Evolutionary conservation across 2,888 invertebrate species (phyloP).

Genomic region (Hyles lineata): DNA sequence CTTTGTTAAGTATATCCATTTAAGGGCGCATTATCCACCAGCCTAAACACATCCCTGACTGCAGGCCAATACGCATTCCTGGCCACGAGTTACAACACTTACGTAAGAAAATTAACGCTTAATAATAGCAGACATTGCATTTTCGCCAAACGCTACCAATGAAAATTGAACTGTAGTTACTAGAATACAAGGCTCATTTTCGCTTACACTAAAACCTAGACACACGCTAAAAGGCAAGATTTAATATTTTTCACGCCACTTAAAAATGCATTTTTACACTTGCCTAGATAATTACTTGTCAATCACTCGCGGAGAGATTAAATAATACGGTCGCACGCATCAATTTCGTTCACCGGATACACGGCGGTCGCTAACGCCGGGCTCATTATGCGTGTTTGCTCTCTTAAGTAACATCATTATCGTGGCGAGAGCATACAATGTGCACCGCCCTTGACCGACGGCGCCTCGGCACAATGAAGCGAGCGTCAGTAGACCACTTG

Average conservation of each 20-base stretch:
- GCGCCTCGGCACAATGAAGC: slow-evolving; percentile 16
- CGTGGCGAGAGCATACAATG: slow-evolving; percentile 35
- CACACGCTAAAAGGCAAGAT: neutral
- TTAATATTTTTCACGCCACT: slow-evolving; percentile 23
- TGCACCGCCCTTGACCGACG: slow-evolving; percentile 37
- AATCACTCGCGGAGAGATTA: slow-evolving; percentile 28
- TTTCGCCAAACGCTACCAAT: neutral
- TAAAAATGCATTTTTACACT: slow-evolving; percentile 17
- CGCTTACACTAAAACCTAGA: too few species aligned
- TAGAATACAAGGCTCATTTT: neutral
- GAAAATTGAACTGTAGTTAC: neutral
- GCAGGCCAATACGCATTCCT: slow-evolving; percentile 15
- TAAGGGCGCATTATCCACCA: neutral
- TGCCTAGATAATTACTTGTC: slow-evolving; percentile 22
- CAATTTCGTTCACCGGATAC: slow-evolving; percentile 29
- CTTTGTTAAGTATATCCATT: slow-evolving; percentile 25
- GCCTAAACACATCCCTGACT: slow-evolving; percentile 18
- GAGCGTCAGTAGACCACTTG: slow-evolving; percentile 20
- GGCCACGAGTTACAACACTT: slow-evolving; percentile 16
- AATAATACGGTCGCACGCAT: slow-evolving; percentile 13
- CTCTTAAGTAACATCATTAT: slow-evolving; percentile 30
- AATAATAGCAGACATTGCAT: slow-evolving; percentile 1
- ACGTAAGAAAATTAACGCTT: slow-evolving; percentile 23
- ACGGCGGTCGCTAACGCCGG: slow-evolving; percentile 7
- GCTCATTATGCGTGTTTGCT: slow-evolving; percentile 30